phyloP scores from a whole-genome alignment of 2,113 vertebrate species.

The Periophthalmodon schlosseri region DNA sequence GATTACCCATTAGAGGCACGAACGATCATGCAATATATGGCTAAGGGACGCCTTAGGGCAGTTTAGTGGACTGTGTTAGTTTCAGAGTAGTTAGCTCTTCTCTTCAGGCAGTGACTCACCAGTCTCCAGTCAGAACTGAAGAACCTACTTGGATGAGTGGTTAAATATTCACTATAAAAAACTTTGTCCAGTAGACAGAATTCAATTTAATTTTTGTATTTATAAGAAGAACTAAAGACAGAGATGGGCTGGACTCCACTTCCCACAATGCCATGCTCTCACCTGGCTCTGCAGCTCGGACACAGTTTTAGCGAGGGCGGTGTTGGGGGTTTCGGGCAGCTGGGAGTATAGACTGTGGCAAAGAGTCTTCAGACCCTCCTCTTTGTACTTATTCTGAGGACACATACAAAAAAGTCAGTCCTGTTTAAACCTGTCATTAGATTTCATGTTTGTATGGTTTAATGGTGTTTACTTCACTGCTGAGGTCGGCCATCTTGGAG shows the following conservation, averaged over 20 bases:
- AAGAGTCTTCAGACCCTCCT: conserved; percentile 41
- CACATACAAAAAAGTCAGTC: background rate
- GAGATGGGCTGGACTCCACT: background rate
- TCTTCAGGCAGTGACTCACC: too few species aligned
- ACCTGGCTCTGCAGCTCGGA: conserved; percentile 81
- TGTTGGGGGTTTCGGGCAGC: conserved; percentile 45
- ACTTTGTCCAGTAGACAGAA: too few species aligned
- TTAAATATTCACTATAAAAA: too few species aligned
- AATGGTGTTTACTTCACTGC: conserved; percentile 60
- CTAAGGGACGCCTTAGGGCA: too few species aligned
- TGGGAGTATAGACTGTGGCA: conserved; percentile 59
- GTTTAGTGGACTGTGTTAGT: too few species aligned
- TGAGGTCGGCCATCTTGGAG: conserved; percentile 64
- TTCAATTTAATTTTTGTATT: too few species aligned
- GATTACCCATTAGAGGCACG: too few species aligned
- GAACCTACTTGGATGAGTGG: too few species aligned
- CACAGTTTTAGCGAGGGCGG: conserved; percentile 49
- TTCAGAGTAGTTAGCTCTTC: too few species aligned
- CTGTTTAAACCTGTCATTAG: background rate
- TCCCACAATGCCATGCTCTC: conserved; percentile 3
- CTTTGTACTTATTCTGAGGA: conserved; percentile 42
- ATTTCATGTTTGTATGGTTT: too few species aligned
- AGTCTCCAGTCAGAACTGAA: too few species aligned
- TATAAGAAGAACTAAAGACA: background rate
- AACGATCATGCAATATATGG: too few species aligned